A percentile compares a stretch with the other conserved stretches of the same genome.
These are phyloP conservation scores for Mizuhopecten yessoensis DNA, from an alignment of 1,140 invertebrate genomes.

Conservation along the genomic window DNA sequence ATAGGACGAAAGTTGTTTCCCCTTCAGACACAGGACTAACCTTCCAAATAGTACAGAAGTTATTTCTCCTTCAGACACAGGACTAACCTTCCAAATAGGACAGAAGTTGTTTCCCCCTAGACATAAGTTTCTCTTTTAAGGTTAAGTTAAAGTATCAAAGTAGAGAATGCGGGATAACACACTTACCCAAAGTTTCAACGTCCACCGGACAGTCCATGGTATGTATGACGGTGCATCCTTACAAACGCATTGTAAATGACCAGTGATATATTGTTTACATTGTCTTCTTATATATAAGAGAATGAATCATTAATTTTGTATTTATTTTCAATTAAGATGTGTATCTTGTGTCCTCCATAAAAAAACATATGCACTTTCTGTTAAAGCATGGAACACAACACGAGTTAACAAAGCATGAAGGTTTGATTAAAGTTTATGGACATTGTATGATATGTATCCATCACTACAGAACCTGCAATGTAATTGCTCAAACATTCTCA, in stretches of 20 bases:
- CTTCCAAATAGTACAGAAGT: too few relatives aligned
- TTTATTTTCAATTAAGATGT: neutral
- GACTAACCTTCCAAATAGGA: too few relatives aligned
- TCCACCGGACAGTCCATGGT: neutral
- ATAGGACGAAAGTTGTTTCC: too few relatives aligned
- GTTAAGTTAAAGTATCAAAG: too few relatives aligned
- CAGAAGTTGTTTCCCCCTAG: too few relatives aligned
- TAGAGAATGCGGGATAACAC: too few relatives aligned
- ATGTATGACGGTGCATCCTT: neutral
- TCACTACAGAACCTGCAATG: neutral
- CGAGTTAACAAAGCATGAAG: neutral
- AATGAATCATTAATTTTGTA: neutral
- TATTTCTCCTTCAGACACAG: too few relatives aligned
- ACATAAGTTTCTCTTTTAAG: too few relatives aligned
- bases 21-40: too few relatives aligned
- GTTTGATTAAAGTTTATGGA: neutral
- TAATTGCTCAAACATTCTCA: constrained; percentile 27
- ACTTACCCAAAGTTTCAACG: too few relatives aligned
- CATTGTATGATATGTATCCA: neutral
- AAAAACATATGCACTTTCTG: neutral
- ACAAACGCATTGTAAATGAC: neutral
- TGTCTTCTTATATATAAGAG: neutral
- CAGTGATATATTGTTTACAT: neutral
- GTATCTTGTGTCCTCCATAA: neutral
- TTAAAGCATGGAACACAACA: neutral